Conservation (phyloP, 2,113 vertebrate genomes). For the Carassius gibelio region DNA sequence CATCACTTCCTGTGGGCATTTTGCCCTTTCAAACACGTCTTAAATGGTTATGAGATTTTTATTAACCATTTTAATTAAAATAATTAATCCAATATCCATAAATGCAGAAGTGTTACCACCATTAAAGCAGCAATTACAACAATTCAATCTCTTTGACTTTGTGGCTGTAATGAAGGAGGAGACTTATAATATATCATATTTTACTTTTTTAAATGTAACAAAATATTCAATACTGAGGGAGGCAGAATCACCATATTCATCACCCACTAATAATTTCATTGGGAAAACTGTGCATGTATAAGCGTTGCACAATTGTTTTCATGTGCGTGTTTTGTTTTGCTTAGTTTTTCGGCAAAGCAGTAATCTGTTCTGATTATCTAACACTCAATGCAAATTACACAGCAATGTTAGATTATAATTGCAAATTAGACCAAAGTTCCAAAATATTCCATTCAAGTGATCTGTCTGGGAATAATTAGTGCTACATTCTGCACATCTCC, state of each 20-base stretch:
- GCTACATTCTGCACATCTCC: not conserved
- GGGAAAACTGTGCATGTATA: not conserved
- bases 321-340: not conserved
- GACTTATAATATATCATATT: not conserved
- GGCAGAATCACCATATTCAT: not conserved
- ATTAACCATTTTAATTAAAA: conserved; percentile 8
- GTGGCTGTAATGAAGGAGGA: not conserved
- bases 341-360: not conserved
- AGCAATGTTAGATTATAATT: conserved; percentile 5
- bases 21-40: not conserved
- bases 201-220: not conserved
- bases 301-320: not conserved
- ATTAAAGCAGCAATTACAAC: not conserved
- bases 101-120: not conserved
- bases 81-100: not conserved
- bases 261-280: no score
- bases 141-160: not conserved
- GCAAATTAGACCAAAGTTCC: not conserved
- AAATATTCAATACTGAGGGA: not conserved
- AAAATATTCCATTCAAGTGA: not conserved
- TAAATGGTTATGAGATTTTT: conserved; percentile 12
- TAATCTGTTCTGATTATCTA: conserved; percentile 12
- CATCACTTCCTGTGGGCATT: conserved; percentile 10
- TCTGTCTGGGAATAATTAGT: not conserved
- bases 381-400: not conserved